Evolutionary conservation across 2,113 vertebrate species (phyloP), one percentile per base, ranked within the genome.

Genomic region (Lophotis ruficrista): DNA sequence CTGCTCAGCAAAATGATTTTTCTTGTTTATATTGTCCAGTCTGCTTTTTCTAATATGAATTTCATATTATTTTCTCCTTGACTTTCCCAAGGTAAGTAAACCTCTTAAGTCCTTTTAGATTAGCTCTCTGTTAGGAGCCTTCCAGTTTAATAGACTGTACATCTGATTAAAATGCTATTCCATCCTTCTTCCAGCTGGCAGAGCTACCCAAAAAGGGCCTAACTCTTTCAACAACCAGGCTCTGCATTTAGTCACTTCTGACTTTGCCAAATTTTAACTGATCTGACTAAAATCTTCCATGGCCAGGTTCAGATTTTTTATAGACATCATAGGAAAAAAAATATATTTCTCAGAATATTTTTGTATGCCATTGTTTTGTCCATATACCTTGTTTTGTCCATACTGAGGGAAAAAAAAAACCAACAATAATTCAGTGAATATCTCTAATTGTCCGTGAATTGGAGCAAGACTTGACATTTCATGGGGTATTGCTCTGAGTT

Each of bases 41-140:
- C 61, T 89, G 33, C 57, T 93, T 80, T 94, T 91, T 56, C 56
- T 58, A 84, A 84, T 78, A 91, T 21, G 28, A 80, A 87, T 93
- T 87, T 85, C 27, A 8, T 72, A 68, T 82, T 91, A 95, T 94
- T 95, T 96, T 91, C 53, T 85, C 45, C 33, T 45, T 61, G 57
- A 79, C 35, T 87, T 72, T 65, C 45, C 62, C 41, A 83, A 71
- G 41, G 65, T 57, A 91, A 88, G 54, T 45, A 93, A 91, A 89
- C 12, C 20, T 73, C 41, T 65, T 87, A 90, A 85, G 8, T 65
- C 37, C 41, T 90, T 93, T 92, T 62, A 83, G 38, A 93, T 94
- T 65, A 91, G 38, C 8, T 87, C 66, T 53, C 51, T 41, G 33
- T 53, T 86, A 82, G 83, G 24, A 76, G 38, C 37, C 37, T 84